Evolutionary conservation across 2,113 vertebrate genomes (phyloP).

Genomic region (Bufo gargarizans): DNA sequence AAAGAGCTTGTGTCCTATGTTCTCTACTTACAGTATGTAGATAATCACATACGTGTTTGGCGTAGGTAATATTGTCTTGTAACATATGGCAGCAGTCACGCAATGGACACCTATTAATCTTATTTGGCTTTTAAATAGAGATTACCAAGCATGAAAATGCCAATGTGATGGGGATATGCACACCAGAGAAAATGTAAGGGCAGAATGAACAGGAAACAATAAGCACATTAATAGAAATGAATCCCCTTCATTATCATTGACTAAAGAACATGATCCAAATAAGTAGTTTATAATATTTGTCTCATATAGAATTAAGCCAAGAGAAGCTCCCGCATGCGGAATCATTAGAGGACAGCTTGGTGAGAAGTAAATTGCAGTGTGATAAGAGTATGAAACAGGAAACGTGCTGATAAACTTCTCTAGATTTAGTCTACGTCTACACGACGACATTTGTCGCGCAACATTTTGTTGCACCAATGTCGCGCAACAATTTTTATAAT

Average conservation of each 20-base stretch:
- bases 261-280: too few relatives aligned
- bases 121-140: slow-evolving; percentile 33
- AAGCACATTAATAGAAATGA: background rate
- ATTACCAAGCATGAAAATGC: slow-evolving; percentile 15
- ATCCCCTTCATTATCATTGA: background rate
- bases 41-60: background rate
- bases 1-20: background rate
- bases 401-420: too few relatives aligned
- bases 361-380: too few relatives aligned
- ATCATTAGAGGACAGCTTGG: too few relatives aligned
- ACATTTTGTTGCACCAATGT: too few relatives aligned
- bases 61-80: background rate
- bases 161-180: background rate
- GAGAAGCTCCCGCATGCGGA: too few relatives aligned
- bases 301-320: background rate
- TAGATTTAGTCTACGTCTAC: too few relatives aligned
- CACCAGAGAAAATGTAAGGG: background rate
- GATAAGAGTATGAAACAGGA: too few relatives aligned
- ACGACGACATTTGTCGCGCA: too few relatives aligned
- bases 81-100: slow-evolving; percentile 34
- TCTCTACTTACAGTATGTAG: background rate
- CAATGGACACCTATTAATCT: slow-evolving; percentile 33
- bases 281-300: background rate
- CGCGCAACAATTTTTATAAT: too few relatives aligned
- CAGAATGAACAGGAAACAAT: background rate